A percentile compares a stretch with the other conserved stretches of the same genome.
phyloP scores from a whole-genome alignment of 2,888 invertebrate species.

The Suillia variegata region DNA sequence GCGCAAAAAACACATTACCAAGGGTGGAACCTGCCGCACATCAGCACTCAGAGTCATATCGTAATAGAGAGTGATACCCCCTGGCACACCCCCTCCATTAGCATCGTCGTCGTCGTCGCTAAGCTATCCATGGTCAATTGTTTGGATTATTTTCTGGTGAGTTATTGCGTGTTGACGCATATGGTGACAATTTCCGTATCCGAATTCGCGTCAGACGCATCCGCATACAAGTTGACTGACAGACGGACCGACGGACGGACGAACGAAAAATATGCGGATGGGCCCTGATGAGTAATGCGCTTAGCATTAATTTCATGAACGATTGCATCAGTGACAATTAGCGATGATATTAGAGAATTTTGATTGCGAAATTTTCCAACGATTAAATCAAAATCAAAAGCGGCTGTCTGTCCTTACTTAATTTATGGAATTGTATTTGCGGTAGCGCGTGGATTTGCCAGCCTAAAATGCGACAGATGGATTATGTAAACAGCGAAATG shows the following conservation, averaged over 20 bases:
- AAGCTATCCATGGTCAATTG: conserved; percentile 55
- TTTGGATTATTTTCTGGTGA: conserved; percentile 61
- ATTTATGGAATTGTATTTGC: conserved; percentile 14
- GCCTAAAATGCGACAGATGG: conserved; percentile 34
- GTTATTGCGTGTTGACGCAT: conserved; percentile 63
- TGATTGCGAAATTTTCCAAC: conserved; percentile 52
- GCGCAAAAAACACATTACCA: conserved; percentile 29
- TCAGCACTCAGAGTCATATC: no score
- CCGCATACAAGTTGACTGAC: background rate
- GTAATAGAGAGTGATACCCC: no score
- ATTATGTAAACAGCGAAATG: conserved; percentile 32
- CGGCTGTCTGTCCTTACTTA: conserved; percentile 11
- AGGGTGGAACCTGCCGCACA: no score
- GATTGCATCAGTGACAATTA: conserved; percentile 44
- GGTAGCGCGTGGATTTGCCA: background rate
- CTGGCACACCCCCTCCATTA: conserved; percentile 51
- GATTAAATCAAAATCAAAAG: conserved; percentile 58
- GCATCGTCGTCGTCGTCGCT: conserved; percentile 23
- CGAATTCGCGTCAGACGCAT: conserved; percentile 11
- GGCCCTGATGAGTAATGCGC: conserved; percentile 33
- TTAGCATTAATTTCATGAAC: conserved; percentile 31
- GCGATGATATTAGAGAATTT: conserved; percentile 48
- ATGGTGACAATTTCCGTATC: conserved; percentile 58
- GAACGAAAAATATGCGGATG: background rate
- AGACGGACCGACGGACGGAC: background rate